Evolutionary conservation across 1,140 invertebrate genomes (phyloP).

Genomic region (Anagrus nilaparvatae): DNA sequence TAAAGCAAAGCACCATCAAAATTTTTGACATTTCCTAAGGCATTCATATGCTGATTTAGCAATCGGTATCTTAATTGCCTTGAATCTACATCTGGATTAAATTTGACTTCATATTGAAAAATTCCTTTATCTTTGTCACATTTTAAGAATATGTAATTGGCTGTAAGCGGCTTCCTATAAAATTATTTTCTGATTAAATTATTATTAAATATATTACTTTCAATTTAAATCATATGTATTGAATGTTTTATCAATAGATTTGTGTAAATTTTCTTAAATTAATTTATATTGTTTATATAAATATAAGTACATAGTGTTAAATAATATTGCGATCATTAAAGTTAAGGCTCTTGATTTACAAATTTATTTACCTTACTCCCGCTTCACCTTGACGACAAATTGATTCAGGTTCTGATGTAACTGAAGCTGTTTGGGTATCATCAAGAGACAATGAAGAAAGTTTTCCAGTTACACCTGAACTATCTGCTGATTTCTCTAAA

Average conservation of each 20-base stretch:
- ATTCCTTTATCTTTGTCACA: constrained; percentile 53
- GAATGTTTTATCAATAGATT: too few relatives aligned
- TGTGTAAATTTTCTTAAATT: not conserved
- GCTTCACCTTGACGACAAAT: constrained; percentile 17
- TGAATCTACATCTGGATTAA: constrained; percentile 62
- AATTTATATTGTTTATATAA: not conserved
- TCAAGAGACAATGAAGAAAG: constrained; percentile 21
- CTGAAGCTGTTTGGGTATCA: constrained; percentile 15
- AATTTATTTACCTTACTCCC: constrained; percentile 23
- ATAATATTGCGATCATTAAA: too few relatives aligned
- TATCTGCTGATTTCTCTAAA: too few relatives aligned
- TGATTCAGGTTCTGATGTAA: constrained; percentile 2
- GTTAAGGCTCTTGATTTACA: too few relatives aligned
- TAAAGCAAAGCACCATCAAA: constrained; percentile 55
- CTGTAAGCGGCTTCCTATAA: constrained; percentile 37
- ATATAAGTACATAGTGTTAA: constrained; percentile 2
- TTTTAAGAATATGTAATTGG: constrained; percentile 64
- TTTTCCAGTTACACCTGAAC: constrained; percentile 17
- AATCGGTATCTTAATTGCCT: constrained; percentile 54
- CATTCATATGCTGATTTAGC: constrained; percentile 47
- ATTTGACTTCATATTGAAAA: constrained; percentile 71
- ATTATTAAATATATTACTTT: too few relatives aligned
- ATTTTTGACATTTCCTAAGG: constrained; percentile 41
- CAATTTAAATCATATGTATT: too few relatives aligned
- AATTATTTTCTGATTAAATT: constrained; percentile 5